phyloP scores from a whole-genome alignment of 1,140 invertebrate genomes.

The Orchesella cincta region DNA sequence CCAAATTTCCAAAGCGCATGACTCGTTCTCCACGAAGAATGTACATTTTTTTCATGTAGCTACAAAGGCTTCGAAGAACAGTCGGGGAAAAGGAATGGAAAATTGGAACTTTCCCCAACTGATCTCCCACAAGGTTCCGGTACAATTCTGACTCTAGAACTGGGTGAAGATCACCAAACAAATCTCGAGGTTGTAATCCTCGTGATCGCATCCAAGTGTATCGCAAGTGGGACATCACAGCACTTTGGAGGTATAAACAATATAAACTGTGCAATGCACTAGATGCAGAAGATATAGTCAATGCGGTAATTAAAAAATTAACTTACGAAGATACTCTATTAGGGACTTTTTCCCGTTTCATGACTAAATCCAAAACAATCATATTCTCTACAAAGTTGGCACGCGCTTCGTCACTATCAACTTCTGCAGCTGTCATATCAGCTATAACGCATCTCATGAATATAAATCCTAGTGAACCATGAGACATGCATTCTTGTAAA shows the following conservation, averaged over 20 bases:
- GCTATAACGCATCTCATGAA: conserved; percentile 42
- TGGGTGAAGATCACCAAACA: conserved; percentile 45
- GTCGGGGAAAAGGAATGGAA: conserved; percentile 14
- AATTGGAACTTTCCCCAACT: conserved; percentile 27
- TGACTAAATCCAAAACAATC: conserved; percentile 7
- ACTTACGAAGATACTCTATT: conserved; percentile 1
- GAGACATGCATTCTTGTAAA: not conserved
- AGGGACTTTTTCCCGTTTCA: conserved; percentile 39
- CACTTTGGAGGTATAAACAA: not conserved
- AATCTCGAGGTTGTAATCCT: conserved; percentile 36
- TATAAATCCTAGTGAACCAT: conserved; percentile 36
- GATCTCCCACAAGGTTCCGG: conserved; percentile 34
- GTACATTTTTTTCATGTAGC: conserved; percentile 28
- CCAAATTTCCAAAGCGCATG: conserved; percentile 37
- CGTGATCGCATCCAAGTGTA: conserved; percentile 3
- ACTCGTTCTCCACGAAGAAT: conserved; percentile 32
- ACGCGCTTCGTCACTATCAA: conserved; percentile 46
- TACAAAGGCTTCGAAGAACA: conserved; percentile 10
- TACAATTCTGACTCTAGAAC: conserved; percentile 43
- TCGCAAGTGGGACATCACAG: not conserved
- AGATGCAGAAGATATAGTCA: no score
- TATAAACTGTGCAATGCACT: no score
- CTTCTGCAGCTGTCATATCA: conserved; percentile 36
- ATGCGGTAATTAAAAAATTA: not conserved
- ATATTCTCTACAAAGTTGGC: conserved; percentile 37